Evolutionary conservation across 2,113 vertebrate genomes (phyloP).

Genomic region (Onychostoma macrolepis): DNA sequence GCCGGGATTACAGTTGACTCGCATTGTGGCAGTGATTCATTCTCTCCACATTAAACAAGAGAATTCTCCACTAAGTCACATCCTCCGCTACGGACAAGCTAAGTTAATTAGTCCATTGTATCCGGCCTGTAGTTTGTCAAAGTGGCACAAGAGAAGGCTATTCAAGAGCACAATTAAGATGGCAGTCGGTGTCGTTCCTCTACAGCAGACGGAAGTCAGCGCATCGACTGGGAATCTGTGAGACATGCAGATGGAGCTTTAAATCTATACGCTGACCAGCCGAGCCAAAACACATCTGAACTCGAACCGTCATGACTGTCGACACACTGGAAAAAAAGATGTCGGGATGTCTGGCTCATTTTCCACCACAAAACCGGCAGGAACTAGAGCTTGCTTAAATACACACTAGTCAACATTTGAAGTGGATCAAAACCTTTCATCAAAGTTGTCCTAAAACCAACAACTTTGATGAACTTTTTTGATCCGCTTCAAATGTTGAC

Average conservation of each 20-base stretch:
- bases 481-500: no score
- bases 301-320: not conserved
- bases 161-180: not conserved
- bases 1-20: not conserved
- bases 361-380: no score
- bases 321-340: not conserved
- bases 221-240: slow-evolving; percentile 32
- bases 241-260: not conserved
- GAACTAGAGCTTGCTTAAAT: no score
- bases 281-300: slow-evolving; percentile 10
- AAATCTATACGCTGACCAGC: slow-evolving; percentile 48
- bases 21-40: not conserved
- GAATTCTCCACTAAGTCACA: not conserved
- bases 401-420: no score
- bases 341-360: no score
- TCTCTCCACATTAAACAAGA: not conserved
- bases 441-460: no score
- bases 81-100: not conserved
- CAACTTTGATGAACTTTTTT: no score
- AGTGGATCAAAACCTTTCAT: no score
- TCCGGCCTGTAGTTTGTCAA: slow-evolving; percentile 10
- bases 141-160: not conserved
- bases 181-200: not conserved
- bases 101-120: slow-evolving; percentile 11
- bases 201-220: slow-evolving; percentile 14